Percentiles rank a stretch among this genome's conserved stretches.
Evolutionary conservation across 2,797 vertebrate species (phyloP).

Genomic region (Notolepis coatsorum): DNA sequence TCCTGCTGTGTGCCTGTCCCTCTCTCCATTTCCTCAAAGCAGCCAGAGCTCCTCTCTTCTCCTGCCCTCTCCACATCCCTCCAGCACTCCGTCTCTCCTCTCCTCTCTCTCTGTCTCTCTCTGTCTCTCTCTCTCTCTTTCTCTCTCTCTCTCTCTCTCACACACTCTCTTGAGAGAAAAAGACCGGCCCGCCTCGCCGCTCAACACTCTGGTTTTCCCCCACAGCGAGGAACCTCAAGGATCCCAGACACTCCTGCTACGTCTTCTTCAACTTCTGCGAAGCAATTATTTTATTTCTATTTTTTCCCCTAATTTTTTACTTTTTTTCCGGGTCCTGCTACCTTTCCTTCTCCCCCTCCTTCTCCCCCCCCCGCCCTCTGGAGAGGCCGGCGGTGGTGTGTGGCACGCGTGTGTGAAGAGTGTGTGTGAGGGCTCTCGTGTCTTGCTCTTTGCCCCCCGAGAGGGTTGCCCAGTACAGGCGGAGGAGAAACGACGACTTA

Average conservation of each 20-base stretch:
- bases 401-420: slow-evolving; percentile 46
- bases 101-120: slow-evolving; percentile 20
- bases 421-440: slow-evolving; percentile 45
- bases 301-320: slow-evolving; percentile 1
- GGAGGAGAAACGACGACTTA: slow-evolving; percentile 52
- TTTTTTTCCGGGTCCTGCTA: slow-evolving; percentile 33
- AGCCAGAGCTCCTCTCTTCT: slow-evolving; percentile 58
- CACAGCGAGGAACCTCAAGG: too few relatives aligned
- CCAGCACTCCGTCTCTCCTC: not conserved
- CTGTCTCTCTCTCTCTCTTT: not conserved
- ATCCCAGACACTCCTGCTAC: too few relatives aligned
- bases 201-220: too few relatives aligned
- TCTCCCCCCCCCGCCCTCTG: slow-evolving; percentile 26
- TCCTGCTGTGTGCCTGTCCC: slow-evolving; percentile 66
- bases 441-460: slow-evolving; percentile 48
- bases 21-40: slow-evolving; percentile 65
- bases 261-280: not conserved
- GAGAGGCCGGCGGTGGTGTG: slow-evolving; percentile 27
- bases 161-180: too few relatives aligned
- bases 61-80: slow-evolving; percentile 59
- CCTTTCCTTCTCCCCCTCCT: slow-evolving; percentile 30
- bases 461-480: slow-evolving; percentile 39
- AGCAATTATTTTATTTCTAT: not conserved
- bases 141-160: too few relatives aligned
- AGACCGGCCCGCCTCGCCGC: too few relatives aligned